Conservation (phyloP, 2,113 vertebrate genomes). For the Zosterops lateralis region DNA sequence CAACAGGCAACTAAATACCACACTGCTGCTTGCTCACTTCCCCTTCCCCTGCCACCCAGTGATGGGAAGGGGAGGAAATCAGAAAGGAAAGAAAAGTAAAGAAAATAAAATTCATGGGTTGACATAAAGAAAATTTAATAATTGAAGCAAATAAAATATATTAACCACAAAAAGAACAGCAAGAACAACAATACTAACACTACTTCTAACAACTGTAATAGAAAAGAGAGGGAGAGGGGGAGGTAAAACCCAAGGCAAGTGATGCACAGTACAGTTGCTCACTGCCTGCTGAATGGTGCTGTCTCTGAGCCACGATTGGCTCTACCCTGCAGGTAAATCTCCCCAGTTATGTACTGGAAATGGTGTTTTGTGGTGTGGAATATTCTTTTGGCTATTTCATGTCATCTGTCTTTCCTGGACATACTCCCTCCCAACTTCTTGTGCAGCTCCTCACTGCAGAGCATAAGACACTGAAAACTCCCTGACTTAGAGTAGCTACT, state of each 20-base stretch:
- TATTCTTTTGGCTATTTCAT: background rate
- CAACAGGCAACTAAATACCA: background rate
- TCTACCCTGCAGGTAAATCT: background rate
- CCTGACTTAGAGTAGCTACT: background rate
- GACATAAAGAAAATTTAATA: background rate
- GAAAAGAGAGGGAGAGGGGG: background rate
- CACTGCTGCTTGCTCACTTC: background rate
- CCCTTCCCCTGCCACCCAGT: background rate
- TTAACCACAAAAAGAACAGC: background rate
- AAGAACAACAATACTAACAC: background rate
- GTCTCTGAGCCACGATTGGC: background rate
- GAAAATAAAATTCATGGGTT: background rate
- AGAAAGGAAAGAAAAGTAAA: background rate
- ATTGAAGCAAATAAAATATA: background rate
- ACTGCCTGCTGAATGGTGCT: background rate
- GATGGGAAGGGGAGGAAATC: background rate
- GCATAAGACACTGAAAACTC: rapidly evolving
- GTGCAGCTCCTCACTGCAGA: background rate
- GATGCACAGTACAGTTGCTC: background rate
- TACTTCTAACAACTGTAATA: background rate
- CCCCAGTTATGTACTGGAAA: background rate
- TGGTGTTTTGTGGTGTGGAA: background rate
- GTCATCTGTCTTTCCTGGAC: too few relatives aligned
- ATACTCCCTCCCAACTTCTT: background rate
- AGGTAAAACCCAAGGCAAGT: background rate